These are phyloP conservation scores for Corythoichthys intestinalis DNA, from an alignment of 2,113 vertebrate genomes.

Conservation along the genomic window DNA sequence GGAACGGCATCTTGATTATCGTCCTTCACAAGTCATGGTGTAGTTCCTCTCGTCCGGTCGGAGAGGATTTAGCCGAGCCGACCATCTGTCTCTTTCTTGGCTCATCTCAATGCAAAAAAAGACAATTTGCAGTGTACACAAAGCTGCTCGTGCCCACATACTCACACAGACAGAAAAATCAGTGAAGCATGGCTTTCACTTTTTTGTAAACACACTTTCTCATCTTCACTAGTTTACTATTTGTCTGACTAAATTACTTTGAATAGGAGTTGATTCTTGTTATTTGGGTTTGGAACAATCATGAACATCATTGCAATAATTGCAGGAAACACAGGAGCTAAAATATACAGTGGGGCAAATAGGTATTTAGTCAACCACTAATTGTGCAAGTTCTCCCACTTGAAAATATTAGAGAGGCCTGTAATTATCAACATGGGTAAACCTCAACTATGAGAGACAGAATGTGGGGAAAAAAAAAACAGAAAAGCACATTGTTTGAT, in stretches of 20 bases:
- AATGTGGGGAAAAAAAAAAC: too few species aligned
- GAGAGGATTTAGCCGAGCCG: background rate
- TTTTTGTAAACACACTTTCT: slow-evolving; percentile 1
- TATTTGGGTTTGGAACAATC: background rate
- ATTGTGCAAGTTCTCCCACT: too few species aligned
- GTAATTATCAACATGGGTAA: too few species aligned
- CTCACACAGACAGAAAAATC: background rate
- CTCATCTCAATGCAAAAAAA: background rate
- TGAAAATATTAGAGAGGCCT: too few species aligned
- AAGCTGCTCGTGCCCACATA: background rate
- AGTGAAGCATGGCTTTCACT: background rate
- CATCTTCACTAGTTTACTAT: background rate
- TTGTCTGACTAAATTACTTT: background rate
- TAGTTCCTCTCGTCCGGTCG: background rate
- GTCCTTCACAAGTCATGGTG: background rate
- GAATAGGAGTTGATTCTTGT: background rate
- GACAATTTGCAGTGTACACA: slow-evolving; percentile 5
- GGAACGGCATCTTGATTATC: background rate
- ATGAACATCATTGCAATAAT: background rate
- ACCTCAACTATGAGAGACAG: too few species aligned
- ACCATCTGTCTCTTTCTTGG: slow-evolving; percentile 7
- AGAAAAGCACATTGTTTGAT: too few species aligned
- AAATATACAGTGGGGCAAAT: too few species aligned
- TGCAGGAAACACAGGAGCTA: background rate
- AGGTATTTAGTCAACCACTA: too few species aligned